These are phyloP conservation scores for Montipora capricornis DNA, from an alignment of 64 coral and sea anemone genomes.

Conservation along the genomic window DNA sequence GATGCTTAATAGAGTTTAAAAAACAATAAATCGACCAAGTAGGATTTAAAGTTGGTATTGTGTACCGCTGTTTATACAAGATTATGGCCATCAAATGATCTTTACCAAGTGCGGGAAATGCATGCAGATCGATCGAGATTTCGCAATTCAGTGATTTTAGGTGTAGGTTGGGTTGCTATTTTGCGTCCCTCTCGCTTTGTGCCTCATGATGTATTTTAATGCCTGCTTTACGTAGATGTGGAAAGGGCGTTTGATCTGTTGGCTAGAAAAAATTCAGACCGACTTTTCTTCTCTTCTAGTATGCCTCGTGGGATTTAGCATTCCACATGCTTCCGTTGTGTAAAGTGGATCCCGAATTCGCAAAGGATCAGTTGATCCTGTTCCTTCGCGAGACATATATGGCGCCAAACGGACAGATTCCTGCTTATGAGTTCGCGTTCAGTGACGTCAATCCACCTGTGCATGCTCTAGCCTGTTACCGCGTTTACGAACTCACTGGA, in stretches of 20 bases:
- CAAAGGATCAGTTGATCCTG: conserved; percentile 86
- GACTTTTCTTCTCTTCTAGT: conserved; percentile 27
- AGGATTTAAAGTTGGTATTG: not conserved
- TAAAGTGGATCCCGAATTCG: conserved; percentile 85
- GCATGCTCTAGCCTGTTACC: conserved; percentile 75
- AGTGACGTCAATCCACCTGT: conserved; percentile 92
- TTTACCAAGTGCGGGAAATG: no score
- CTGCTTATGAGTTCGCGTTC: conserved; percentile 87
- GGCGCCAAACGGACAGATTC: conserved; percentile 87
- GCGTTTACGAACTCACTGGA: conserved; percentile 80
- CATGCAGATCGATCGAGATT: no score
- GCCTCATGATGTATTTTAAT: no score
- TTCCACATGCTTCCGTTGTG: conserved; percentile 89
- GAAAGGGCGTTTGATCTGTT: not conserved
- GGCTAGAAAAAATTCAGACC: not conserved
- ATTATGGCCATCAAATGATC: no score
- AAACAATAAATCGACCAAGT: not conserved
- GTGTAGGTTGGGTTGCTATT: no score
- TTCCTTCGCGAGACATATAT: conserved; percentile 91
- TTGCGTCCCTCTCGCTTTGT: no score
- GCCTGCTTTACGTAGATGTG: no score
- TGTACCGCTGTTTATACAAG: not conserved
- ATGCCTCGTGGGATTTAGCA: conserved; percentile 88
- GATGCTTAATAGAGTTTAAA: no score
- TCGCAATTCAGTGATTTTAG: no score